These are phyloP conservation scores for Colostygia pectinataria DNA, from an alignment of 2,888 invertebrate genomes.

Conservation along the genomic window DNA sequence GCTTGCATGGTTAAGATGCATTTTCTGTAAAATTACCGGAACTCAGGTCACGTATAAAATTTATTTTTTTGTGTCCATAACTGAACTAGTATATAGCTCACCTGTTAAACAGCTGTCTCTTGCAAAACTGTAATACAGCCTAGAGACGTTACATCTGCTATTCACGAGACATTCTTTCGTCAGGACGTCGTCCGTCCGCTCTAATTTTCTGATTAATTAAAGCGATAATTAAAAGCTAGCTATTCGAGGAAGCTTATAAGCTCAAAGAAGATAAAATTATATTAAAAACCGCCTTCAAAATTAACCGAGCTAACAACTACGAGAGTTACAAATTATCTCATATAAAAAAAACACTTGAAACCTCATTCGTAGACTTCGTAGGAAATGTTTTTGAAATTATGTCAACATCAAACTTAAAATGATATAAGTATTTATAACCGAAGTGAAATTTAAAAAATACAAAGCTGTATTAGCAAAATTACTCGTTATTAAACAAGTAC, in stretches of 20 bases:
- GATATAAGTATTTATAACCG: no score
- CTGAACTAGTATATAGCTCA: conserved; percentile 24
- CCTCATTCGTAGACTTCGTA: no score
- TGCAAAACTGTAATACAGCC: conserved; percentile 21
- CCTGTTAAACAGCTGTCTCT: conserved; percentile 27
- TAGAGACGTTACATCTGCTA: conserved; percentile 26
- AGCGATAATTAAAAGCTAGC: conserved; percentile 9
- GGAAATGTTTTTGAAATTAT: no score
- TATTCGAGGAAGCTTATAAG: background rate
- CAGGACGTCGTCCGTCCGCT: conserved; percentile 6
- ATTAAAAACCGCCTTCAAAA: no score
- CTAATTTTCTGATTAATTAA: conserved; percentile 24
- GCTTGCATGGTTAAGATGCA: conserved; percentile 6
- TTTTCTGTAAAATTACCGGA: conserved; percentile 23
- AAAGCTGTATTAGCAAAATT: no score
- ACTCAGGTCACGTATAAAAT: conserved; percentile 21
- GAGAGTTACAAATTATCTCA: no score
- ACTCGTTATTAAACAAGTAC: no score
- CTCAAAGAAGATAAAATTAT: background rate
- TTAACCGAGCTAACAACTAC: no score
- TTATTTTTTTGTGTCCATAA: conserved; percentile 19
- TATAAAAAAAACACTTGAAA: no score
- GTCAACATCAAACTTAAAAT: no score
- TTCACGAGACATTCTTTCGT: conserved; percentile 17
- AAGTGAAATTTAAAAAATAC: no score